Evolutionary conservation across 2,797 vertebrate genomes (phyloP), one percentile per base, ranked within the genome.

Genomic region (Craterocephalus amniculus): DNA sequence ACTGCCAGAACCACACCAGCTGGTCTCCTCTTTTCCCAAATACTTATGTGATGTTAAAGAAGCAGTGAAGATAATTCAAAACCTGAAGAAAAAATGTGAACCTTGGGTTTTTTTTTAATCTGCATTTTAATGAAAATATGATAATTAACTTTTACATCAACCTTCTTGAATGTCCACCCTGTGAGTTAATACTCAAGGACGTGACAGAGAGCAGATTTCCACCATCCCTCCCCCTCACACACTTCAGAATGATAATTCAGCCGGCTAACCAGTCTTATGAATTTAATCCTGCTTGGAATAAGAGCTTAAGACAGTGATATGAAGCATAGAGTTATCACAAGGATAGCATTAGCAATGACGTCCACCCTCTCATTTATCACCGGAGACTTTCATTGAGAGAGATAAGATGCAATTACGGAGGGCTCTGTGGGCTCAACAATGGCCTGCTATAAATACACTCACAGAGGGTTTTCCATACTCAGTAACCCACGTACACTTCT

Each of bases 361-460:
- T 89, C 81, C 87, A 87, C 88, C 82, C 88, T 86, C 84, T 89
- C 87, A 84, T 93, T 93, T 92, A 92, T 92, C 91, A 89, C 67
- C 40, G 60, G 88, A 88, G 81, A 85, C 76, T 78, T 70, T 86
- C 40, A 77, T 79, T 31, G 72, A 91, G 80, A 72, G 68, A 86
- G 80, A 56, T 77, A 70, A 71, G 87, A 91, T 94, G 90, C 76
- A 82, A 86, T 95, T 94, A 91, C 93, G 87, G 87, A 91, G 84
- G 91, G 88, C 90, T 93, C 91, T 90, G 91, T 88, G 89, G 85
- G 83, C 88, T 74, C 85, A 91, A 95, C 93, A 94, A 94, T 94
- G 79, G 86, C 70, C 80, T 34, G 83, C 91, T 94, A 94, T 91
- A 94, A 94, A 94, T 94, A 94, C 62, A 86, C 78, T 66, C 83